phyloP scores from a whole-genome alignment of 1,140 invertebrate species.

The Druon quercuslanigerum region DNA sequence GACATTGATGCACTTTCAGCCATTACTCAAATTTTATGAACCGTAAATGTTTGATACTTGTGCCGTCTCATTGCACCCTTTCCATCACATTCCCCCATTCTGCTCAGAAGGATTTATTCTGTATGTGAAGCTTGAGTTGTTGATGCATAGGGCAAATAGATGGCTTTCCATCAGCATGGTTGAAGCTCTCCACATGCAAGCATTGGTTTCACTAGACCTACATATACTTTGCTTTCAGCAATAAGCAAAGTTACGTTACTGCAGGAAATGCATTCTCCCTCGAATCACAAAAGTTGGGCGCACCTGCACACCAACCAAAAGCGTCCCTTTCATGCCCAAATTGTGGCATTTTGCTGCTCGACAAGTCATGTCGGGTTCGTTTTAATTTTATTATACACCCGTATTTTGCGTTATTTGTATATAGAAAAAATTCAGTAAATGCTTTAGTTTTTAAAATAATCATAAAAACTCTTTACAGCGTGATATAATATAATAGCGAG shows the following conservation, averaged over 20 bases:
- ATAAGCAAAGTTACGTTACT: slow-evolving; percentile 24
- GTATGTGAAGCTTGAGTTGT: slow-evolving; percentile 20
- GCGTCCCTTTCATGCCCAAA: neutral
- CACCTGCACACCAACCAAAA: slow-evolving; percentile 18
- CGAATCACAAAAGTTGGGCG: neutral
- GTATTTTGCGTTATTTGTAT: no score
- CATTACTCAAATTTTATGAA: slow-evolving; percentile 4
- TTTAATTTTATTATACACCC: no score
- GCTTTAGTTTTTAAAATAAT: no score
- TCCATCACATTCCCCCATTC: slow-evolving; percentile 5
- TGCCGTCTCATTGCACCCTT: neutral
- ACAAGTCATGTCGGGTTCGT: no score
- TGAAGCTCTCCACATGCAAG: neutral
- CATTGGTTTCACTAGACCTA: slow-evolving; percentile 22
- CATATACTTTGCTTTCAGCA: slow-evolving; percentile 8
- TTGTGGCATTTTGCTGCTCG: no score
- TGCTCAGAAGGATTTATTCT: slow-evolving; percentile 23
- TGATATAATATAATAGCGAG: no score
- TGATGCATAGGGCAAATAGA: slow-evolving; percentile 21
- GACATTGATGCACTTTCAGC: slow-evolving; percentile 7
- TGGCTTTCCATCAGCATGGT: slow-evolving; percentile 17
- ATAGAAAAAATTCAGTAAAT: no score
- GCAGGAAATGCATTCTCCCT: slow-evolving; percentile 7
- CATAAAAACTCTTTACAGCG: no score
- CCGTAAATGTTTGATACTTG: slow-evolving; percentile 23